These are phyloP conservation scores for Dasypogon diadema DNA, from an alignment of 2,888 invertebrate genomes.

Conservation along the genomic window DNA sequence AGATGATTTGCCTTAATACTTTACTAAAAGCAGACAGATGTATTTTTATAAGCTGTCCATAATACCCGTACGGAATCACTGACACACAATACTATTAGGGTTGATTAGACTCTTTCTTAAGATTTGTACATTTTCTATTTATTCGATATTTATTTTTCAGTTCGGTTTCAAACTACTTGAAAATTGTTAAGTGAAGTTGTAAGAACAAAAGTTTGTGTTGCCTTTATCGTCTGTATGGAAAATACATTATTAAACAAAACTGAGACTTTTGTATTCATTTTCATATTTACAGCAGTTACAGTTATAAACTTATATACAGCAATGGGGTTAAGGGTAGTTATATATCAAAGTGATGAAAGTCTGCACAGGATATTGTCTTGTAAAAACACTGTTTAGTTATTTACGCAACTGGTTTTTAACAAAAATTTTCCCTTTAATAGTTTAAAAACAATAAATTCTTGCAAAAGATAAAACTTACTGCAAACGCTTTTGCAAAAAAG, in stretches of 20 bases:
- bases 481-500: too few species aligned
- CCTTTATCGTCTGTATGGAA: conserved; percentile 24
- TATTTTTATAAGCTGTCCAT: conserved; percentile 46
- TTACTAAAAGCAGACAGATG: conserved; percentile 38
- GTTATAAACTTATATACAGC: too few species aligned
- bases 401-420: too few species aligned
- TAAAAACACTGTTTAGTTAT: too few species aligned
- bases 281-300: too few species aligned
- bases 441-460: too few species aligned
- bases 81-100: background rate
- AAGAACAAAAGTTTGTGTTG: conserved; percentile 19
- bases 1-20: conserved; percentile 45
- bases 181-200: conserved; percentile 26
- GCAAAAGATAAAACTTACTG: too few species aligned
- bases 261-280: too few species aligned
- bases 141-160: conserved; percentile 28
- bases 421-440: too few species aligned
- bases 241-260: background rate
- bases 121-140: conserved; percentile 26
- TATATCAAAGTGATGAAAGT: too few species aligned
- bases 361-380: too few species aligned
- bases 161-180: conserved; percentile 23
- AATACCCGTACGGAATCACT: conserved; percentile 18
- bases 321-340: too few species aligned
- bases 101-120: conserved; percentile 9